Evolutionary conservation across 2,888 invertebrate species (phyloP).

Genomic region (Branchinecta sandiegonensis): DNA sequence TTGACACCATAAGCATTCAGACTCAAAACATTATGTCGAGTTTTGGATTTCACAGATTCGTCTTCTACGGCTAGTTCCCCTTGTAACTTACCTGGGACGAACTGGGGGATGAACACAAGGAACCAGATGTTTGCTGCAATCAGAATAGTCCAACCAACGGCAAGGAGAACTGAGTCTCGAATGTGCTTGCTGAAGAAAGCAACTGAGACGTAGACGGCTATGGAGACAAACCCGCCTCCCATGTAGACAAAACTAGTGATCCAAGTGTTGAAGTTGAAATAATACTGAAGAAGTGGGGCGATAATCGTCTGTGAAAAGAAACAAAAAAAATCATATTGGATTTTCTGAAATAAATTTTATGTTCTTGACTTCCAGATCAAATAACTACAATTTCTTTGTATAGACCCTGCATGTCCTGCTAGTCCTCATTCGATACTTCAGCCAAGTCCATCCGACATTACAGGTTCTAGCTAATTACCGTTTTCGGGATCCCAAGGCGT

Average conservation of each 20-base stretch:
- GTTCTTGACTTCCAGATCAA: no score
- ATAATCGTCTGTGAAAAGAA: constrained; percentile 33
- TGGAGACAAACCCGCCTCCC: constrained; percentile 34
- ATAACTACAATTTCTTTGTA: no score
- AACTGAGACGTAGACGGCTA: constrained; percentile 33
- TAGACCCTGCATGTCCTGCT: no score
- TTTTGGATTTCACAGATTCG: no score
- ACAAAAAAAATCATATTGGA: not conserved
- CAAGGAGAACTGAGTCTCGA: constrained; percentile 32
- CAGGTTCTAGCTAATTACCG: no score
- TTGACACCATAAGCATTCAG: no score
- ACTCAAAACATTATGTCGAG: no score
- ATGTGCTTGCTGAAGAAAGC: constrained; percentile 32
- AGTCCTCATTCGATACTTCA: no score
- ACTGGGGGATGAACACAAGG: constrained; percentile 30
- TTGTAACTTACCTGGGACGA: constrained; percentile 25
- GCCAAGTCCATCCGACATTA: no score
- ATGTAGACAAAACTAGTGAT: constrained; percentile 37
- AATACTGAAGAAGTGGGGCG: constrained; percentile 34
- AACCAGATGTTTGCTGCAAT: constrained; percentile 31
- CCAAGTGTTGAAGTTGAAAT: constrained; percentile 34
- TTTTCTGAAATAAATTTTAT: no score
- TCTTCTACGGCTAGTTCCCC: no score
- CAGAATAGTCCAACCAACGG: constrained; percentile 32
- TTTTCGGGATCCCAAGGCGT: no score